Evolutionary conservation across 30 jellyfish, hydroid and myxozoan genomes (phyloP), one percentile per base, ranked within the genome.

Genomic region (Chrysaora quinquecirrha): DNA sequence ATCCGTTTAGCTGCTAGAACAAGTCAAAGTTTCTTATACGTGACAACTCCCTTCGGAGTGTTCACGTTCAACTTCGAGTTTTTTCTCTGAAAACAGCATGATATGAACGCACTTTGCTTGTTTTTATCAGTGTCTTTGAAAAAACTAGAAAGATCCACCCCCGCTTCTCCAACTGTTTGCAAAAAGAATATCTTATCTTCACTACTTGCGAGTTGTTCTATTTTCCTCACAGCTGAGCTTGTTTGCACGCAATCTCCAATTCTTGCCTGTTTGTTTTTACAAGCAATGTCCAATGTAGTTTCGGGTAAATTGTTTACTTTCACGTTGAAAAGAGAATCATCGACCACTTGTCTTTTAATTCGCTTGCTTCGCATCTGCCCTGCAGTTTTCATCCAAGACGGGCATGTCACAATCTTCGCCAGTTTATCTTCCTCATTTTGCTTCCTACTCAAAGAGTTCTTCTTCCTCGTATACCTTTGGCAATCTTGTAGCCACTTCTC

Each of bases 311-410:
- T 38, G 11, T 38, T 38, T 38, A 6, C 14, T 38, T 38, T 38
- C 54, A 38, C 54, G 6, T 38, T 6, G 6, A 38, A 6, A 3
- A 3, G 11, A 38, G 6, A 14, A 14, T 14, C 6, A 6, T 6
- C 14, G 6, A 3, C 14, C 14, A 3, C 11, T 38, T 38, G 54
- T 3, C 54, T 38, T 34, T 20, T 34, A 2, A 28, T 23, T 49
- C 83, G 54, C 48, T 1, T 80, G 1, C 65, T 46, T 49, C 90
- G 46, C 68, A 48, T 46, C 34, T 80, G 77, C 19, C 25, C 71
- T 1, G 90, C 90, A 24, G 90, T 80, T 35, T 80, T 67, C 83
- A 80, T 80, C 90, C 90, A 80, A n/a, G 72, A 4, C 19, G 90
- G 90, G 23, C 38, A 64, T 0, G 32, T 28, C 11, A 50, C 7